Percentiles rank a stretch among this genome's conserved stretches.
These are phyloP conservation scores for Lumbricus terrestris DNA, from an alignment of 2,888 invertebrate genomes.

Conservation along the genomic window DNA sequence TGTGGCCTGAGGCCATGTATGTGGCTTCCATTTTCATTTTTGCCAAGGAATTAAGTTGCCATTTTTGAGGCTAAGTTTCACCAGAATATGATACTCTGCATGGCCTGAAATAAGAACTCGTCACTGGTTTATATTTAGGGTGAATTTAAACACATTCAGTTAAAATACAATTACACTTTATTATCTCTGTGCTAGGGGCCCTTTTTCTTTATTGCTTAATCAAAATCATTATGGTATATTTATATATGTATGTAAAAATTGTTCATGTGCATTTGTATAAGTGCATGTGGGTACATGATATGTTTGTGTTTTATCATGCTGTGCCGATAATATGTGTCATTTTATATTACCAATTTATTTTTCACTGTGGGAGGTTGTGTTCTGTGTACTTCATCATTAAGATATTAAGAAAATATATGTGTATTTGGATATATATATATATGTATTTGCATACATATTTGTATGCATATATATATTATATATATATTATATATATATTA, in stretches of 20 bases:
- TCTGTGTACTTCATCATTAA: neutral
- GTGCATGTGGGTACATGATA: neutral
- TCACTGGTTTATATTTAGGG: neutral
- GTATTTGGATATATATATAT: neutral
- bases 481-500: too few species aligned
- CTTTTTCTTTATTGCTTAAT: neutral
- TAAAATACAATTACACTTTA: too few species aligned
- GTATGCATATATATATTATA: too few species aligned
- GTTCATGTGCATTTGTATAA: neutral
- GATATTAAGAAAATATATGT: neutral
- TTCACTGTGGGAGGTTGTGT: neutral
- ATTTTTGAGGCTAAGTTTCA: neutral
- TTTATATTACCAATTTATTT: neutral
- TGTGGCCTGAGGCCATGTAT: neutral
- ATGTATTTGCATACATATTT: too few species aligned
- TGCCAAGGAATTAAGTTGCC: neutral
- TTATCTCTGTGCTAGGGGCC: neutral
- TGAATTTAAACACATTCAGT: too few species aligned
- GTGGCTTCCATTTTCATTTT: neutral
- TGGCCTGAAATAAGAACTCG: neutral
- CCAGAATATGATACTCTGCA: neutral
- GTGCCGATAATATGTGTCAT: neutral
- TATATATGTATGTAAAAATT: neutral
- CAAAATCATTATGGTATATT: neutral
- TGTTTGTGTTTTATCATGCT: neutral